Conservation (phyloP, 2,113 vertebrate species). For the Gorsachius goisagi region DNA sequence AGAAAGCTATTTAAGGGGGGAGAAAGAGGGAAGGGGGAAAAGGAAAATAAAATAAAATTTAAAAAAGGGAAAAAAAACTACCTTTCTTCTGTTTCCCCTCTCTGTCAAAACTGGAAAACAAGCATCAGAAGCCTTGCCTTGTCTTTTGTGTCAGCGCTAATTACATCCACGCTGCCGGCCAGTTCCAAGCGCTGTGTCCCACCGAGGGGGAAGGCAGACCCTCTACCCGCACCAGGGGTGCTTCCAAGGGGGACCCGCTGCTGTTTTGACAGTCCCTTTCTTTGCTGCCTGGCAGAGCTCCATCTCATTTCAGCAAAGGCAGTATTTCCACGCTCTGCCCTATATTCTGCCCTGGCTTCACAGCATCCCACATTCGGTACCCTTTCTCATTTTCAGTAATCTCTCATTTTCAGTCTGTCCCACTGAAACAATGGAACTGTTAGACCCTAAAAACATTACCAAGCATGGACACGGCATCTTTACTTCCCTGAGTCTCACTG, state of each 20-base stretch:
- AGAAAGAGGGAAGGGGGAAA: too few species aligned
- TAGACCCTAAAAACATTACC: not conserved
- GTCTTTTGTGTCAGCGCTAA: not conserved
- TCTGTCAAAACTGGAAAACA: not conserved
- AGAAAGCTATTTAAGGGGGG: not conserved
- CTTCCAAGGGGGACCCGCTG: not conserved
- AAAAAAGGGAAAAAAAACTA: not conserved
- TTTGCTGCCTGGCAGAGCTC: conserved; percentile 20
- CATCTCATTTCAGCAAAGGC: conserved; percentile 27
- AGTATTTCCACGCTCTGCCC: not conserved
- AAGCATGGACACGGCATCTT: not conserved
- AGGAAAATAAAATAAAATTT: too few species aligned
- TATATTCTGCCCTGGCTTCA: not conserved
- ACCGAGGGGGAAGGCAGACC: not conserved
- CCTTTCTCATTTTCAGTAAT: not conserved
- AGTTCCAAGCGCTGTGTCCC: not conserved
- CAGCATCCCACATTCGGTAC: not conserved
- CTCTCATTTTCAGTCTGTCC: not conserved
- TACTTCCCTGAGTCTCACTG: not conserved
- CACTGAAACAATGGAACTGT: not conserved
- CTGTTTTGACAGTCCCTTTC: conserved; percentile 18
- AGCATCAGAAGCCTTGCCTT: not conserved
- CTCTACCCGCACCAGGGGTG: not conserved
- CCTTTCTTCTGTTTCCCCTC: not conserved
- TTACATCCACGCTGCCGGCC: not conserved